Evolutionary conservation across 2,797 vertebrate species (phyloP).

Genomic region (Halcyon chelicuti): DNA sequence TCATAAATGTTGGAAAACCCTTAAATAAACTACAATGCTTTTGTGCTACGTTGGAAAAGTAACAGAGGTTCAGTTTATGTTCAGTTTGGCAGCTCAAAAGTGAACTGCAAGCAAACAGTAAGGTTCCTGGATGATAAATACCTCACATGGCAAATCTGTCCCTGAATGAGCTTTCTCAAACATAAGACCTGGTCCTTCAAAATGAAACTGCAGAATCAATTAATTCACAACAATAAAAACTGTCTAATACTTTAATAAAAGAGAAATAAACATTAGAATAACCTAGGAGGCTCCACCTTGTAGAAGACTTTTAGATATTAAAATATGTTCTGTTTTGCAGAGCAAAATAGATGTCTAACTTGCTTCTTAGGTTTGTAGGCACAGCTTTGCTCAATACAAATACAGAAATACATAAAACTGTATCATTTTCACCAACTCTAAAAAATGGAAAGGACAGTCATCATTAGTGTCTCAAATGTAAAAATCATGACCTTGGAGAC

Average conservation of each 20-base stretch:
- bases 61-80: background rate
- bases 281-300: background rate
- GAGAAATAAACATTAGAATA: background rate
- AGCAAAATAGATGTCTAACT: background rate
- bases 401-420: background rate
- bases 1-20: background rate
- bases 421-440: accelerated
- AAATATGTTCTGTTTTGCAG: background rate
- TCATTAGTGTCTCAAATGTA: background rate
- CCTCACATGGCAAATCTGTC: background rate
- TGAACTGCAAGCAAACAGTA: background rate
- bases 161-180: background rate
- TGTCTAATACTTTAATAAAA: background rate
- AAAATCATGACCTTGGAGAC: background rate
- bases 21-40: background rate
- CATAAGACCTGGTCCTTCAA: background rate
- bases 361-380: background rate
- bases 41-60: background rate
- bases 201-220: background rate
- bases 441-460: background rate
- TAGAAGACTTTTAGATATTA: background rate
- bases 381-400: background rate
- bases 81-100: background rate
- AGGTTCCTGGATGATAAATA: background rate
- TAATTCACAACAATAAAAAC: background rate